phyloP scores from a whole-genome alignment of 2,888 invertebrate genomes.

The Harmothoe impar region DNA sequence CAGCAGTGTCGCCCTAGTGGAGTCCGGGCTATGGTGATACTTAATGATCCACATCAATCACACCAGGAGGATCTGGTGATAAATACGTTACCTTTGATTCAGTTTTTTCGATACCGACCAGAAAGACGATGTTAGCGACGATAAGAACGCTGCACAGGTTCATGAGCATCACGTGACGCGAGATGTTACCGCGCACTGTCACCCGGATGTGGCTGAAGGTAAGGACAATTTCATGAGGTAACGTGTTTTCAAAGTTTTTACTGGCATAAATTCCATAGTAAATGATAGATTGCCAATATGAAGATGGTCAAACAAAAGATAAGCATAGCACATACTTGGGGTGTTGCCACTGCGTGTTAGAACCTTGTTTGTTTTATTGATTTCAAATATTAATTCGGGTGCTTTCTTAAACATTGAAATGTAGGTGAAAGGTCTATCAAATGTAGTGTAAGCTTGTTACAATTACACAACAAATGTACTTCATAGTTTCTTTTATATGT shows the following conservation, averaged over 20 bases:
- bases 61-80: too few species aligned
- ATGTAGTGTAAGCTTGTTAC: too few species aligned
- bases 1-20: too few species aligned
- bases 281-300: background rate
- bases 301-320: background rate
- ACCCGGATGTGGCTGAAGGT: constrained; percentile 12
- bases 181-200: background rate
- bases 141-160: constrained; percentile 20
- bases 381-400: background rate
- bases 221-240: background rate
- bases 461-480: background rate
- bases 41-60: too few species aligned
- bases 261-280: background rate
- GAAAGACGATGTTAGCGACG: background rate
- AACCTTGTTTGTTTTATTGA: background rate
- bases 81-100: background rate
- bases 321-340: background rate
- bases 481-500: background rate
- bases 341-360: background rate
- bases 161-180: background rate
- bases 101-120: background rate
- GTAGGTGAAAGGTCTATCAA: too few species aligned
- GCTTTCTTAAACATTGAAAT: too few species aligned
- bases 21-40: too few species aligned
- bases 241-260: background rate